phyloP scores from a whole-genome alignment of 2,888 invertebrate genomes.

The Melanotus villosus region DNA sequence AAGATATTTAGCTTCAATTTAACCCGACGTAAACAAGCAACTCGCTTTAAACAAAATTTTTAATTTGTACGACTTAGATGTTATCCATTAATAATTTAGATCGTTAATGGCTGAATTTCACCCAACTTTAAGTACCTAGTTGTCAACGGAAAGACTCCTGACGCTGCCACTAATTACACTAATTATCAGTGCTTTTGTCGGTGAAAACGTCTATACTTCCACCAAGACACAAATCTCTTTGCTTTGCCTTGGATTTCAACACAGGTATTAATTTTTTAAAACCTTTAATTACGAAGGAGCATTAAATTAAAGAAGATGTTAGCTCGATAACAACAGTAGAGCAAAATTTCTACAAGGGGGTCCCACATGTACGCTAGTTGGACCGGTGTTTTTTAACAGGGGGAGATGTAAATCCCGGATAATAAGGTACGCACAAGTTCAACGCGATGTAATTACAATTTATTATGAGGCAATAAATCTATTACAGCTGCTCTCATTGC shows the following conservation, averaged over 20 bases:
- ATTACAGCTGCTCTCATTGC: constrained; percentile 28
- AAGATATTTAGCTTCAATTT: constrained; percentile 40
- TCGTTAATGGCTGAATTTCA: constrained; percentile 26
- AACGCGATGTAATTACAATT: constrained; percentile 28
- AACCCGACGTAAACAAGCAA: constrained; percentile 22
- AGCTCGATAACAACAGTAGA: background rate
- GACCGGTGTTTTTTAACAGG: too few relatives aligned
- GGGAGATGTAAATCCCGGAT: background rate
- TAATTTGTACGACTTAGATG: constrained; percentile 7
- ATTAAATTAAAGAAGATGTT: too few relatives aligned
- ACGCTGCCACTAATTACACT: constrained; percentile 36
- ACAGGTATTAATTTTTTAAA: constrained; percentile 12
- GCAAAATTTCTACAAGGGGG: too few relatives aligned
- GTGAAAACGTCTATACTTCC: background rate
- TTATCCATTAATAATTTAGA: constrained; percentile 37
- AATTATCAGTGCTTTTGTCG: constrained; percentile 33
- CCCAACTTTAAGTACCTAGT: constrained; percentile 32
- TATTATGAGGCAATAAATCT: constrained; percentile 36
- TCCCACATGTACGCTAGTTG: too few relatives aligned
- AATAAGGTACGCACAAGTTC: background rate
- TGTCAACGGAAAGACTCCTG: constrained; percentile 31
- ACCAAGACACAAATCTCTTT: constrained; percentile 8
- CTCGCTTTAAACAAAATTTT: constrained; percentile 19
- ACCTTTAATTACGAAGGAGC: background rate
- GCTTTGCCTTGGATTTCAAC: constrained; percentile 14